Percentiles rank a stretch among this genome's conserved stretches.
phyloP scores from a whole-genome alignment of 2,113 vertebrate genomes.

The Phylloscopus whistleri region DNA sequence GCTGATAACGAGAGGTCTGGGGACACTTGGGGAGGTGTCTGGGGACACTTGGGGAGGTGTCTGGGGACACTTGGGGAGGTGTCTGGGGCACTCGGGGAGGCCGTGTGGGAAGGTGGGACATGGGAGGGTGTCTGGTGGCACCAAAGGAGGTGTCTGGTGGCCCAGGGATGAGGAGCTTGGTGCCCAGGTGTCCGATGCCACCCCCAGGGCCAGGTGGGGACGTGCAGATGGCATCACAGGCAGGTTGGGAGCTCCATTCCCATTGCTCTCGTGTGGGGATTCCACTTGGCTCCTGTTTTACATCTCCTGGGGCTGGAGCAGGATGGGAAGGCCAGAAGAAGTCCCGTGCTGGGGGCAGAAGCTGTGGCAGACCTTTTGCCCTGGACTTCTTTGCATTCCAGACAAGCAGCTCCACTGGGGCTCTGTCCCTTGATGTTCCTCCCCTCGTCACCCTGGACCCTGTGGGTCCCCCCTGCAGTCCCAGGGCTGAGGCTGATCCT shows the following conservation, averaged over 20 bases:
- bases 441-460: background rate
- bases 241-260: fast-evolving
- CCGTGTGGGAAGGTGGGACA: no score
- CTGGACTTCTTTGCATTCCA: background rate
- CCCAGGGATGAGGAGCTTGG: fast-evolving
- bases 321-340: background rate
- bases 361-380: background rate
- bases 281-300: background rate
- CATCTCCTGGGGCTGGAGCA: background rate
- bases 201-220: background rate
- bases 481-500: background rate
- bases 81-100: background rate
- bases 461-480: background rate
- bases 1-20: background rate
- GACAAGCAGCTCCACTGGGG: background rate
- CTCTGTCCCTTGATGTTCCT: background rate
- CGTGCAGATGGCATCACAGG: fast-evolving
- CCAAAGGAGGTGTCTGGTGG: background rate
- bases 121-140: background rate
- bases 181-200: background rate
- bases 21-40: background rate
- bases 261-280: fast-evolving
- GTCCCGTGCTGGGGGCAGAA: background rate
- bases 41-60: background rate
- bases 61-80: background rate